Evolutionary conservation across 2,888 invertebrate species (phyloP).

Genomic region (Andricus quercusramuli): DNA sequence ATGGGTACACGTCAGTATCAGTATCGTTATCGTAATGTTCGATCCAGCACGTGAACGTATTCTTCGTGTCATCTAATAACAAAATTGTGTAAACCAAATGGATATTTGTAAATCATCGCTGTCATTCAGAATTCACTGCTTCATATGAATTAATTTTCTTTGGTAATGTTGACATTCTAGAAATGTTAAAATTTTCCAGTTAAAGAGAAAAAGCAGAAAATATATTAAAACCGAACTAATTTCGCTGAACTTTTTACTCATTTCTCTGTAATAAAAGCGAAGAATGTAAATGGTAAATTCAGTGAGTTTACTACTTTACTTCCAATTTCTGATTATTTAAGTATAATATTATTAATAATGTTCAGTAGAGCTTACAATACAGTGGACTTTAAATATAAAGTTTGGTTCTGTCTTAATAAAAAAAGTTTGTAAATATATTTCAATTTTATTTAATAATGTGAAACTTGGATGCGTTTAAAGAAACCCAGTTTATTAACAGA

Average conservation of each 20-base stretch:
- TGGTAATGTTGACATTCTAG: no score
- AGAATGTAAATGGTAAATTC: not conserved
- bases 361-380: not conserved
- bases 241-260: no score
- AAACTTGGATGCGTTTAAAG: no score
- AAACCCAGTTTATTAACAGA: no score
- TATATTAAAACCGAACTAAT: no score
- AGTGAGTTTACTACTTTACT: not conserved
- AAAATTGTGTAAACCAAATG: not conserved
- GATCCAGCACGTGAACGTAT: not conserved
- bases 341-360: not conserved
- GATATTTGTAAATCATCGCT: not conserved
- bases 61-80: no score
- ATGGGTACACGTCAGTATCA: not conserved
- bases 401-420: not conserved
- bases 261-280: no score
- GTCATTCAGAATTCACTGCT: not conserved
- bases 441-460: no score
- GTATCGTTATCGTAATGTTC: constrained; percentile 8
- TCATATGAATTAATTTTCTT: no score
- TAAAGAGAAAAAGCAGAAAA: no score
- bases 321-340: not conserved
- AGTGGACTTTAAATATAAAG: no score
- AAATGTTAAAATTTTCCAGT: no score
- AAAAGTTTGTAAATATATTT: not conserved